Evolutionary conservation across 2,113 vertebrate species (phyloP).

Genomic region (Fregetta grallaria): DNA sequence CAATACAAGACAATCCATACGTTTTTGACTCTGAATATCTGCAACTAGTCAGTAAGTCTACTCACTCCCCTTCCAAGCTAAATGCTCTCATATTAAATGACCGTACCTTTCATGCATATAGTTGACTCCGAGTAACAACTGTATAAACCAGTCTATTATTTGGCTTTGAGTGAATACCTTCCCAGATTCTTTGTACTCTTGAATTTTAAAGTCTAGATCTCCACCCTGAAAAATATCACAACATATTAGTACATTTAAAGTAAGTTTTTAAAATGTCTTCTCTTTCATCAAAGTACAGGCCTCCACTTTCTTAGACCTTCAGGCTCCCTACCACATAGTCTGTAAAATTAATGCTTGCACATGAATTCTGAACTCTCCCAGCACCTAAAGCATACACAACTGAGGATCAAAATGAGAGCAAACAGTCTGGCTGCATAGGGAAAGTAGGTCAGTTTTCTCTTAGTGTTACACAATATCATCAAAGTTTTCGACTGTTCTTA

Average conservation of each 20-base stretch:
- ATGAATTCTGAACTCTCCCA: neutral
- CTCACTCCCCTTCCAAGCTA: neutral
- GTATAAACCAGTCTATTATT: slow-evolving; percentile 84
- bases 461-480: neutral
- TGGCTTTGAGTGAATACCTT: slow-evolving; percentile 76
- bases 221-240: slow-evolving; percentile 75
- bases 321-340: neutral
- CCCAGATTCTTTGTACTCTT: slow-evolving; percentile 75
- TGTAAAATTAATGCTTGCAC: neutral
- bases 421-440: neutral
- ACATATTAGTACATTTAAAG: neutral
- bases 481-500: neutral
- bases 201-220: slow-evolving; percentile 85
- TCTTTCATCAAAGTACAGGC: neutral
- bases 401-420: neutral
- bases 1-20: neutral
- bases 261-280: neutral
- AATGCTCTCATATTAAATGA: neutral
- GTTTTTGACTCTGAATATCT: neutral
- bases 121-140: slow-evolving; percentile 82
- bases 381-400: neutral
- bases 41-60: neutral
- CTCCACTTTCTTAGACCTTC: neutral
- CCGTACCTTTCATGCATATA: slow-evolving; percentile 88
- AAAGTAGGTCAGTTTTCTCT: neutral